Conservation (phyloP, 1,140 invertebrate species). For the Meteorus sp. region DNA sequence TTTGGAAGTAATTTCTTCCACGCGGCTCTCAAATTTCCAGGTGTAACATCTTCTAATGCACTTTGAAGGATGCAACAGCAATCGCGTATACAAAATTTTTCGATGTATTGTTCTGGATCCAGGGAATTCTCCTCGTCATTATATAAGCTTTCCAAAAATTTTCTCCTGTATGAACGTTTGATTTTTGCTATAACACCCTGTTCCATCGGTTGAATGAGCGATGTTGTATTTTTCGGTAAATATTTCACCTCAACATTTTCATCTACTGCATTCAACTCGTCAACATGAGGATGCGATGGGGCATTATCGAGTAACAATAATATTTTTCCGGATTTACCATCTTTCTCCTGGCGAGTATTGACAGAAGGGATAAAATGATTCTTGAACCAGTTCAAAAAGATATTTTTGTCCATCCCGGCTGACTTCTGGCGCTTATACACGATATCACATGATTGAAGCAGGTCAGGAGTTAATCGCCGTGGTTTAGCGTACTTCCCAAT, state of each 20-base stretch:
- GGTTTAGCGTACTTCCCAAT: conserved; percentile 39
- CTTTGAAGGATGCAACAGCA: too few relatives aligned
- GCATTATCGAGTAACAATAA: conserved; percentile 58
- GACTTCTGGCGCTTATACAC: conserved; percentile 29
- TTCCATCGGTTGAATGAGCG: conserved; percentile 58
- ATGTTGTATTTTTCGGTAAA: conserved; percentile 54
- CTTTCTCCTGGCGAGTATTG: too few relatives aligned
- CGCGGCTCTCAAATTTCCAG: too few relatives aligned
- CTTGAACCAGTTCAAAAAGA: too few relatives aligned
- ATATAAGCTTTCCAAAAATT: too few relatives aligned
- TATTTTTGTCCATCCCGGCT: conserved; percentile 32
- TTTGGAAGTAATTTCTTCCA: too few relatives aligned
- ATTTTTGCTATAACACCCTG: conserved; percentile 54
- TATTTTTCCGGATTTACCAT: conserved; percentile 39
- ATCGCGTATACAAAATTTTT: too few relatives aligned
- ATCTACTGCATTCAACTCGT: conserved; percentile 41
- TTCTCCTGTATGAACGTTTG: too few relatives aligned
- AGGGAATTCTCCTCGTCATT: too few relatives aligned
- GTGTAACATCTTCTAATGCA: too few relatives aligned
- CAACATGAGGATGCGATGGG: conserved; percentile 45
- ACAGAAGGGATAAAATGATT: too few relatives aligned
- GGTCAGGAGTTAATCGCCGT: conserved; percentile 30
- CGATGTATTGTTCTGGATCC: too few relatives aligned
- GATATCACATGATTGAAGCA: conserved; percentile 27
- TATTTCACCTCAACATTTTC: conserved; percentile 49